Conservation (phyloP, 2,797 vertebrate species). For the Chrosomus eos region DNA sequence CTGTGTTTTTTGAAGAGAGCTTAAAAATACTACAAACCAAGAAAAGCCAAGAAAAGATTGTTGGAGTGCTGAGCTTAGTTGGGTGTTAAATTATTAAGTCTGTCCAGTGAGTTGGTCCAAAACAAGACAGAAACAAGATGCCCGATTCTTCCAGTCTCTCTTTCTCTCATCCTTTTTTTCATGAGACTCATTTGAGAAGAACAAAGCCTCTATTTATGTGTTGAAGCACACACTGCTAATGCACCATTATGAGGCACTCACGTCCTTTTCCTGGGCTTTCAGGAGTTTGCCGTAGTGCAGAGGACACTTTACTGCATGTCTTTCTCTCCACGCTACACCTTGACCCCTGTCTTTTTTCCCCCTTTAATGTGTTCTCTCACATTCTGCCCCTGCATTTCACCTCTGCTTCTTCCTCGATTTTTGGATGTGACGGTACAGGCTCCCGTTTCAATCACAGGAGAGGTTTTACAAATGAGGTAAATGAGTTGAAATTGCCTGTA, state of each 20-base stretch:
- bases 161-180: slow-evolving; percentile 2
- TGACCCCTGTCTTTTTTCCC: not conserved
- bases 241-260: slow-evolving; percentile 43
- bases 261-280: slow-evolving; percentile 36
- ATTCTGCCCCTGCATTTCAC: slow-evolving; percentile 23
- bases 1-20: not conserved
- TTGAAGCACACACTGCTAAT: slow-evolving; percentile 45
- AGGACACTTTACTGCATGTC: not conserved
- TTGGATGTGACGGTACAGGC: slow-evolving; percentile 31
- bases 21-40: slow-evolving; percentile 12
- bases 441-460: slow-evolving; percentile 46
- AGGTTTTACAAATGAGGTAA: slow-evolving; percentile 49
- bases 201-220: slow-evolving; percentile 48
- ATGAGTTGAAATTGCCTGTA: slow-evolving; percentile 41
- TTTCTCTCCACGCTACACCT: not conserved
- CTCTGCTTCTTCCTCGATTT: slow-evolving; percentile 18
- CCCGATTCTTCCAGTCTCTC: not conserved
- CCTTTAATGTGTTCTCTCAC: slow-evolving; percentile 22
- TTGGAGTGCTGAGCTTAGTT: slow-evolving; percentile 9
- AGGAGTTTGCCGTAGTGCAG: not conserved
- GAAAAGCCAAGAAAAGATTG: not conserved
- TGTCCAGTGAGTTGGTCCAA: slow-evolving; percentile 14
- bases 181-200: slow-evolving; percentile 49
- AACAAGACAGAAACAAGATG: not conserved
- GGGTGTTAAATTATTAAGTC: slow-evolving; percentile 31